Percentiles rank a stretch among this genome's conserved stretches.
These are phyloP conservation scores for Dorcus parallelipipedus DNA, from an alignment of 2,888 invertebrate species.

Conservation along the genomic window DNA sequence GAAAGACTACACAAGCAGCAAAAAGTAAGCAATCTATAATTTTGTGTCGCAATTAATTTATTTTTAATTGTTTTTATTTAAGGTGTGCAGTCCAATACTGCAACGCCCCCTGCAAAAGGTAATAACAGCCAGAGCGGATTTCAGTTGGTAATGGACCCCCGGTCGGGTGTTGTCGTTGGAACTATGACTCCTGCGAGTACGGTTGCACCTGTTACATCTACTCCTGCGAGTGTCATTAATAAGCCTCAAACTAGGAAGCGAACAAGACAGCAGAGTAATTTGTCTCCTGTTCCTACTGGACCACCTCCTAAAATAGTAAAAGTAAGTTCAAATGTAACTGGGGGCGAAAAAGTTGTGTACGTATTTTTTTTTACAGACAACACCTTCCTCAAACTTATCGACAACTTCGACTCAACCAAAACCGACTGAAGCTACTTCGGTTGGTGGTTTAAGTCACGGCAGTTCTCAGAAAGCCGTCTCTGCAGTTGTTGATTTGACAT, in stretches of 20 bases:
- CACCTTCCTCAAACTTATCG: conserved; percentile 15
- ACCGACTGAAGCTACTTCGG: conserved; percentile 69
- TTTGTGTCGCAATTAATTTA: background rate
- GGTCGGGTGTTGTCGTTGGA: conserved; percentile 49
- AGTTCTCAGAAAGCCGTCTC: conserved; percentile 22
- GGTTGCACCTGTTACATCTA: background rate
- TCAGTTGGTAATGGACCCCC: conserved; percentile 55
- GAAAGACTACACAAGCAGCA: background rate
- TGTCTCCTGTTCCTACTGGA: conserved; percentile 13
- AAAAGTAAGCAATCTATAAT: too few relatives aligned
- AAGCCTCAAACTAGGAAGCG: conserved; percentile 15
- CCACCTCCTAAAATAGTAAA: conserved; percentile 17
- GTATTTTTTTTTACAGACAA: conserved; percentile 6
- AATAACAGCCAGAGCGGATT: conserved; percentile 28
- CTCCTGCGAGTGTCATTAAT: conserved; percentile 3
- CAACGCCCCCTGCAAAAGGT: conserved; percentile 15
- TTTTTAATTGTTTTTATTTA: background rate
- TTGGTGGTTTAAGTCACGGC: conserved; percentile 68
- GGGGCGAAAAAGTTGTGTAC: background rate
- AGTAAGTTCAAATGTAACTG: background rate
- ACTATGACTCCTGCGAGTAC: conserved; percentile 37
- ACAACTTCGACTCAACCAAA: conserved; percentile 46
- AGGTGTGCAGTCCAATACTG: conserved; percentile 24
- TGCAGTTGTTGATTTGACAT: conserved; percentile 61
- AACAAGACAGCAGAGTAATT: conserved; percentile 7